phyloP scores from a whole-genome alignment of 2,888 invertebrate species.

The Hoplodrina blanda region DNA sequence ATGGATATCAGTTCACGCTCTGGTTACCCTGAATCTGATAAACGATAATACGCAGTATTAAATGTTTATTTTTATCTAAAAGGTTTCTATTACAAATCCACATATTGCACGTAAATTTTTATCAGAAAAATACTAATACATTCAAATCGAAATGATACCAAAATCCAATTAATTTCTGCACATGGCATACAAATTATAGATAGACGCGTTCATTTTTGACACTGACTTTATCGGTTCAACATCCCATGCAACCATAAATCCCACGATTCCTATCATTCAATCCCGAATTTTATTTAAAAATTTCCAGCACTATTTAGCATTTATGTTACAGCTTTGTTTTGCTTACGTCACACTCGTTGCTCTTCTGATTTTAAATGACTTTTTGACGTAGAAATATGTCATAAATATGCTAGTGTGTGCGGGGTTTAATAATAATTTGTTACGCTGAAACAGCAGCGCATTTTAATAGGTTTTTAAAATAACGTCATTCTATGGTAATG shows the following conservation, averaged over 20 bases:
- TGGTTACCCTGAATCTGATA: conserved; percentile 29
- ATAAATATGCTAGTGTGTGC: conserved; percentile 58
- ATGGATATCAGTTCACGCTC: conserved; percentile 38
- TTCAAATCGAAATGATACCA: neutral
- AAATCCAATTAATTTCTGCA: conserved; percentile 4
- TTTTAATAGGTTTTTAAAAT: conserved; percentile 31
- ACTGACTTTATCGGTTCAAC: neutral
- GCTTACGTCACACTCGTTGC: conserved; percentile 46
- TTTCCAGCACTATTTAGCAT: conserved; percentile 51
- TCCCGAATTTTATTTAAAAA: conserved; percentile 25
- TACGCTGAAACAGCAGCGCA: conserved; percentile 11
- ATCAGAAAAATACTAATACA: neutral
- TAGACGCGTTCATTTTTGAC: conserved; percentile 11
- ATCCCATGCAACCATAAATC: conserved; percentile 16
- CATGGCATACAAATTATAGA: neutral
- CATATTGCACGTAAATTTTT: neutral
- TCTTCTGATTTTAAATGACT: conserved; percentile 62
- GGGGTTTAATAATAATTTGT: conserved; percentile 23
- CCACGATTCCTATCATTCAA: conserved; percentile 12
- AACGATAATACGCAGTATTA: conserved; percentile 34
- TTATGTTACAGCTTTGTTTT: conserved; percentile 41
- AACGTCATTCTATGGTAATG: conserved; percentile 18
- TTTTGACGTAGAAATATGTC: conserved; percentile 53
- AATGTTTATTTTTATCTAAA: conserved; percentile 15
- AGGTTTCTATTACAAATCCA: neutral